Conservation (phyloP, 2,888 invertebrate species). For the Argynnis bischoffii region DNA sequence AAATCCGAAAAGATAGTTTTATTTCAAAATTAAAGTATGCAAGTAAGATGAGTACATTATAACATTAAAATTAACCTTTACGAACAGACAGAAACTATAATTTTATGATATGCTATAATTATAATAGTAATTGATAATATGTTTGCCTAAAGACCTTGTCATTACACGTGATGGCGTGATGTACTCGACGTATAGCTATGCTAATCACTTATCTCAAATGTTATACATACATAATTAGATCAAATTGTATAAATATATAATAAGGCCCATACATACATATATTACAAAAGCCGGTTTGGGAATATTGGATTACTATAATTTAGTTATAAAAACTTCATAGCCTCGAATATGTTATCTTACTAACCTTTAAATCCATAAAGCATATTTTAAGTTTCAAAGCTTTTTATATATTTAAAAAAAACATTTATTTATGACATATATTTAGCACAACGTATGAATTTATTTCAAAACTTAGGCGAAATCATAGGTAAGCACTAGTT, state of each 20-base stretch:
- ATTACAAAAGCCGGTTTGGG: neutral
- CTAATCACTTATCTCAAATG: constrained; percentile 4
- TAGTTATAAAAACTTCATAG: no score
- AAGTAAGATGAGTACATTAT: no score
- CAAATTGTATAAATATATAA: neutral
- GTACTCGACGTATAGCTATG: neutral
- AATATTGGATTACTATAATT: neutral
- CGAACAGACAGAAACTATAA: neutral
- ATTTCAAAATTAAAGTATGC: no score
- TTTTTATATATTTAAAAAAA: no score
- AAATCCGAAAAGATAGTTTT: no score
- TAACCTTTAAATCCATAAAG: no score
- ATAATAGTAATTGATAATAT: neutral
- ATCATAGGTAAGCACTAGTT: no score
- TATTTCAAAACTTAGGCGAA: no score
- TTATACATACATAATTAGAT: constrained; percentile 1
- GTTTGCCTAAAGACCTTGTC: neutral
- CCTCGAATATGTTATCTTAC: no score
- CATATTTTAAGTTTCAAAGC: no score
- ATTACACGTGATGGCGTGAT: constrained; percentile 2
- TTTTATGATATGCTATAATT: neutral
- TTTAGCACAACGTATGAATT: no score
- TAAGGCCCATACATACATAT: neutral
- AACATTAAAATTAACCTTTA: neutral
- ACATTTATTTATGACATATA: no score